Evolutionary conservation across 2,113 vertebrate genomes (phyloP).

Genomic region (Candoia aspera): DNA sequence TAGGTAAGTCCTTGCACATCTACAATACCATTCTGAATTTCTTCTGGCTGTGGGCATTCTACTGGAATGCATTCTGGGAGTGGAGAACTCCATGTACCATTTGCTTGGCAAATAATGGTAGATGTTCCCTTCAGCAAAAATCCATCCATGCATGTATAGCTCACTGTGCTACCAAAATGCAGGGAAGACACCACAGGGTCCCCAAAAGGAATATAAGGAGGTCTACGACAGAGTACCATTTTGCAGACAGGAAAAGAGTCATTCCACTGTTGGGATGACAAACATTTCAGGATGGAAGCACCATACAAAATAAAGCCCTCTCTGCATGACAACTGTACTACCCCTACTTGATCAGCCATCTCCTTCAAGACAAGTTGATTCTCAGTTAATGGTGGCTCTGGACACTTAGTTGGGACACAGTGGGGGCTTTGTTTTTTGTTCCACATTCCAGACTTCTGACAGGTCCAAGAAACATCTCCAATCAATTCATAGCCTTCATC

Average conservation of each 20-base stretch:
- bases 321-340: slow-evolving; percentile 87
- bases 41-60: slow-evolving; percentile 92
- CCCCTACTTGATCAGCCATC: slow-evolving; percentile 78
- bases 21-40: slow-evolving; percentile 88
- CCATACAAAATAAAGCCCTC: slow-evolving; percentile 88
- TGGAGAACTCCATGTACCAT: slow-evolving; percentile 86
- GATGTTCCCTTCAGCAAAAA: slow-evolving; percentile 82
- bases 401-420: slow-evolving; percentile 89
- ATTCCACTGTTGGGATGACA: slow-evolving; percentile 88
- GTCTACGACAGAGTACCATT: slow-evolving; percentile 81
- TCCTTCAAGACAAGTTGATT: slow-evolving; percentile 88
- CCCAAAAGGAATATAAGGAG: slow-evolving; percentile 88
- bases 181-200: slow-evolving; percentile 73
- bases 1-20: slow-evolving; percentile 97
- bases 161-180: slow-evolving; percentile 81
- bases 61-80: slow-evolving; percentile 91
- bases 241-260: slow-evolving; percentile 92
- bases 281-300: slow-evolving; percentile 83
- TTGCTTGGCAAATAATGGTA: slow-evolving; percentile 79
- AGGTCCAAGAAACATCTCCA: slow-evolving; percentile 88
- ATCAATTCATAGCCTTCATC: slow-evolving; percentile 90
- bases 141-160: slow-evolving; percentile 88
- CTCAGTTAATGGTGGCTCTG: slow-evolving; percentile 88
- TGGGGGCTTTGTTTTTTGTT: slow-evolving; percentile 79
- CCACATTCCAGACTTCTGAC: slow-evolving; percentile 91